Percentiles rank a stretch among this genome's conserved stretches.
These are phyloP conservation scores for Troides aeacus DNA, from an alignment of 2,888 invertebrate genomes.

Conservation along the genomic window DNA sequence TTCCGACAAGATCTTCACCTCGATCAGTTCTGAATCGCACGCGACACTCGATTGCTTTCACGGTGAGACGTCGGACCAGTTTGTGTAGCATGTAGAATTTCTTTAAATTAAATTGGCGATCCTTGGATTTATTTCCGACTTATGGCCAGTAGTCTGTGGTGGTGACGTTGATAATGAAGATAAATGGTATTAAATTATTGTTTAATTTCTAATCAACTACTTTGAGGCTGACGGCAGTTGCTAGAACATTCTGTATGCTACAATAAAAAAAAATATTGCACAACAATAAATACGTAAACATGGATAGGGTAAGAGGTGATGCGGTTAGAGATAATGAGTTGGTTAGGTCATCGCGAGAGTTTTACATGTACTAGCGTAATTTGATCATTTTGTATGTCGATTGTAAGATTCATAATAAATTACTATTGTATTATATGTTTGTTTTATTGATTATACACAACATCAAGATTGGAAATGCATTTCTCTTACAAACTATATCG, in stretches of 20 bases:
- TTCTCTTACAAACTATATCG: constrained; percentile 5
- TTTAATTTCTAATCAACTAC: too few relatives aligned
- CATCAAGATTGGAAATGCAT: not conserved
- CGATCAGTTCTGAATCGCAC: too few relatives aligned
- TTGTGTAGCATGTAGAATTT: too few relatives aligned
- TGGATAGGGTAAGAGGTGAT: constrained; percentile 30
- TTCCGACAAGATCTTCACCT: too few relatives aligned
- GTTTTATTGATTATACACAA: constrained; percentile 38
- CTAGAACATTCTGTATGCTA: constrained; percentile 15
- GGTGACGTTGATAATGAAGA: too few relatives aligned
- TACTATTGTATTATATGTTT: constrained; percentile 36
- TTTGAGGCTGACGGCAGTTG: not conserved
- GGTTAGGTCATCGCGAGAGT: constrained; percentile 21
- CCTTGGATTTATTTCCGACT: too few relatives aligned
- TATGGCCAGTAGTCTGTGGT: too few relatives aligned
- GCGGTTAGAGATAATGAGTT: constrained; percentile 17
- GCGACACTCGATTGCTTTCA: too few relatives aligned
- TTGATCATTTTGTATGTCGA: constrained; percentile 50
- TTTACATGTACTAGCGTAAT: constrained; percentile 36
- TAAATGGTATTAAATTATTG: too few relatives aligned
- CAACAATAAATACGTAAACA: constrained; percentile 34
- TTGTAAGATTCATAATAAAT: constrained; percentile 48
- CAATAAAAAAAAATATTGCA: constrained; percentile 25
- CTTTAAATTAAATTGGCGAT: too few relatives aligned
- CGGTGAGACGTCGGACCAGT: too few relatives aligned